A percentile compares a stretch with the other conserved stretches of the same genome.
Evolutionary conservation across 2,797 vertebrate genomes (phyloP).

Genomic region (Amblyraja radiata): DNA sequence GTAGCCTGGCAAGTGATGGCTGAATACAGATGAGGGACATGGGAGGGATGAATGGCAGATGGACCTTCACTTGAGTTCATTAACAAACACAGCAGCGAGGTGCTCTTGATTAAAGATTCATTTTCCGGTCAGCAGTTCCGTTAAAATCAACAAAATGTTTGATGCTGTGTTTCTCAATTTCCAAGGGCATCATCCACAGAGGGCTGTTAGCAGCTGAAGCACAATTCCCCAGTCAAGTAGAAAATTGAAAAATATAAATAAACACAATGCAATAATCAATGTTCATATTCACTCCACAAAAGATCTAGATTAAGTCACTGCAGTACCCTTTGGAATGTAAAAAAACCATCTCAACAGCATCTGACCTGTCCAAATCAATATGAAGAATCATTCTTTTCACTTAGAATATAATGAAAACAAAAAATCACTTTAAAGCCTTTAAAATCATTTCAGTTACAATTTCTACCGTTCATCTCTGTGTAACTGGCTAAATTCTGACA

Average conservation of each 20-base stretch:
- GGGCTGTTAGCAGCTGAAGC: not conserved
- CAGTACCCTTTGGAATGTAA: not conserved
- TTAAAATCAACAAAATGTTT: not conserved
- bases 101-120: not conserved
- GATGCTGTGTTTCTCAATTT: not conserved
- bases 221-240: not conserved
- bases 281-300: not conserved
- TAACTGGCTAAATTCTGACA: not conserved
- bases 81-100: not conserved
- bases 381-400: not conserved
- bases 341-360: not conserved
- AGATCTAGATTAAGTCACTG: not conserved
- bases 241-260: constrained; percentile 13
- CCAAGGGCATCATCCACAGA: not conserved
- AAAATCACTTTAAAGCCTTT: not conserved
- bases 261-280: not conserved
- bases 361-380: not conserved
- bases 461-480: not conserved
- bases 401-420: not conserved
- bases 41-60: too few species aligned
- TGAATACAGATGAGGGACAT: too few species aligned
- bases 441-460: constrained; percentile 4
- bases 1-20: too few species aligned
- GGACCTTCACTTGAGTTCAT: not conserved
- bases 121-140: not conserved